Conservation (phyloP, 2,888 invertebrate species). For the Microplitis manilae region DNA sequence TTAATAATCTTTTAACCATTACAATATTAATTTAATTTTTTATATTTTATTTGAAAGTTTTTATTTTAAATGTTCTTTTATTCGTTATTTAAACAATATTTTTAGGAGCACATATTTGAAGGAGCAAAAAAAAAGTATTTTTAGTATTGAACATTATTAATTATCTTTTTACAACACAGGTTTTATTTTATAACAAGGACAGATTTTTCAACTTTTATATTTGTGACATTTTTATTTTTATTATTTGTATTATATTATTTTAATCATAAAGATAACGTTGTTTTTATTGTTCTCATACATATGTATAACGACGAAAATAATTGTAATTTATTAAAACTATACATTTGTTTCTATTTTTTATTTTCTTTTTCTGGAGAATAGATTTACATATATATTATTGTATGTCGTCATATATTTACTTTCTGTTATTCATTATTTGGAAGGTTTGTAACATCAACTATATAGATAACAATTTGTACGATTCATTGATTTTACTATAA, state of each 20-base stretch:
- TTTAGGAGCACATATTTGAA: too few species aligned
- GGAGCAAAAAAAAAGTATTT: too few species aligned
- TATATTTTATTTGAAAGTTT: background rate
- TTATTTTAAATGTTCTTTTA: background rate
- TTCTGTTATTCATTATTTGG: background rate
- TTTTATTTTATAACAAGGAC: background rate
- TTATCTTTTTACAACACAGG: background rate
- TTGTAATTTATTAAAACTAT: background rate
- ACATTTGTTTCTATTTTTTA: background rate
- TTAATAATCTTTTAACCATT: too few species aligned
- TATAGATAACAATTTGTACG: background rate
- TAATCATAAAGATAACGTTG: background rate
- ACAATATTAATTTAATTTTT: too few species aligned
- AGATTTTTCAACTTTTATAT: background rate
- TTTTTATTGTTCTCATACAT: background rate
- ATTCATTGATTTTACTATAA: background rate
- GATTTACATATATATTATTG: background rate
- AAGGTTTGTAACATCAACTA: background rate
- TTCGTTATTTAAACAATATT: too few species aligned
- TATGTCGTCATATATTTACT: background rate
- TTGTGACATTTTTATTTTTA: slow-evolving; percentile 33
- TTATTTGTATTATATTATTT: background rate
- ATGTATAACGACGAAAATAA: background rate
- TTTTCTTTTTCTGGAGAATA: background rate
- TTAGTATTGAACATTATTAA: background rate